Percentiles rank a stretch among this genome's conserved stretches.
phyloP scores from a whole-genome alignment of 2,888 invertebrate genomes.

The Drosophila tanythrix region DNA sequence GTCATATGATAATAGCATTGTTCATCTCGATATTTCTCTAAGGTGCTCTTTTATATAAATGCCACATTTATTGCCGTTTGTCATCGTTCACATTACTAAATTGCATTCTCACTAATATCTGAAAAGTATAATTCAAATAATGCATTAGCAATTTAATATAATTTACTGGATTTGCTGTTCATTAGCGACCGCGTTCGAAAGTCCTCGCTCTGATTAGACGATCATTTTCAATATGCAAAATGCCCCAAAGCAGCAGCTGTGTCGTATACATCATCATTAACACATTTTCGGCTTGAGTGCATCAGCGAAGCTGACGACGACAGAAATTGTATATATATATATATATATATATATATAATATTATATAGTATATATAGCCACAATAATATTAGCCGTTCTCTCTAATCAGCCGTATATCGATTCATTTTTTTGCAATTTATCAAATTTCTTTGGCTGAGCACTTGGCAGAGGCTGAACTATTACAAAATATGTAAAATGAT shows the following conservation, averaged over 20 bases:
- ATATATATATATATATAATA: not conserved
- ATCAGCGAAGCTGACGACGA: constrained; percentile 48
- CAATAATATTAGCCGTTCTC: constrained; percentile 21
- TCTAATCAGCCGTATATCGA: constrained; percentile 36
- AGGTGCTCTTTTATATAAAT: not conserved
- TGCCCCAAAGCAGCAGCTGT: constrained; percentile 54
- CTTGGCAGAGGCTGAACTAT: not conserved
- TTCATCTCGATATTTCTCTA: not conserved
- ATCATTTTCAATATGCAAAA: constrained; percentile 48
- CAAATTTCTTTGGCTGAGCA: constrained; percentile 5
- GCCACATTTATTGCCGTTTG: not conserved
- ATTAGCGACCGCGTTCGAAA: constrained; percentile 28
- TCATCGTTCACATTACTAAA: not conserved
- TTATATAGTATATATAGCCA: not conserved
- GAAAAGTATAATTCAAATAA: constrained; percentile 15
- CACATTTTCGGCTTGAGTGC: constrained; percentile 76
- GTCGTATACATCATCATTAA: constrained; percentile 74
- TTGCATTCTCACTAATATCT: not conserved
- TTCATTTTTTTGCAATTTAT: constrained; percentile 15
- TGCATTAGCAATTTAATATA: constrained; percentile 4
- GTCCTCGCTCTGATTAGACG: constrained; percentile 65
- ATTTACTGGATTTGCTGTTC: constrained; percentile 20
- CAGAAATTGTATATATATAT: constrained; percentile 1
- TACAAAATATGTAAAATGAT: not conserved
- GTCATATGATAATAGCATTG: not conserved